These are phyloP conservation scores for Pantherophis guttatus DNA, from an alignment of 2,113 vertebrate species.

Conservation along the genomic window DNA sequence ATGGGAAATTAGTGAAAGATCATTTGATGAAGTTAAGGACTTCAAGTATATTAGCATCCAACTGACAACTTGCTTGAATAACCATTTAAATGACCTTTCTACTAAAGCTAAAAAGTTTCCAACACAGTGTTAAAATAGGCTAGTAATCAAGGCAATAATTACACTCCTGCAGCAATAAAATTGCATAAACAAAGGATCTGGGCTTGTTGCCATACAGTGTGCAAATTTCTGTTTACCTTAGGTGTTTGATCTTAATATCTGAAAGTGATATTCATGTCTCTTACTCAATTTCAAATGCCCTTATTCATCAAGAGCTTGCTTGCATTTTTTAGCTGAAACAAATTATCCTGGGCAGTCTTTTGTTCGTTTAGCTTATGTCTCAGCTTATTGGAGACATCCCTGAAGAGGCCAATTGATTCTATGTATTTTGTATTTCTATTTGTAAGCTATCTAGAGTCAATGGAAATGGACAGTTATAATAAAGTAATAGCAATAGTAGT, in stretches of 20 bases:
- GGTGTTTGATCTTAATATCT: not conserved
- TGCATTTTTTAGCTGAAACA: not conserved
- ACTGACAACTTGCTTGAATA: not conserved
- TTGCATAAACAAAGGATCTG: not conserved
- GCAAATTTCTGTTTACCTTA: not conserved
- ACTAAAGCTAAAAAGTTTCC: not conserved
- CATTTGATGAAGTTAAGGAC: not conserved
- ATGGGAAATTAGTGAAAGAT: not conserved
- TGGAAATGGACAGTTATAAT: not conserved
- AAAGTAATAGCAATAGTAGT: too few species aligned
- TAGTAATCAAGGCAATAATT: not conserved
- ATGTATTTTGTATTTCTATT: not conserved
- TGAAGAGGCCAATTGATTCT: not conserved
- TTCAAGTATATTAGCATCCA: not conserved
- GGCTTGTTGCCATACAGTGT: not conserved
- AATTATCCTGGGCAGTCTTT: not conserved
- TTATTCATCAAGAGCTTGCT: not conserved
- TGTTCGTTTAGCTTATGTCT: not conserved
- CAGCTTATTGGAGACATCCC: not conserved
- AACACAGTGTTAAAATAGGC: not conserved
- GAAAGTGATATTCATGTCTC: not conserved
- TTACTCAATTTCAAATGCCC: not conserved
- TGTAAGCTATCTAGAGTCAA: not conserved
- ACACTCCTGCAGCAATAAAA: not conserved
- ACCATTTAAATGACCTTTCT: not conserved